Evolutionary conservation across 2,113 vertebrate genomes (phyloP), one percentile per base, ranked within the genome.

Genomic region (Phoxinus phoxinus): DNA sequence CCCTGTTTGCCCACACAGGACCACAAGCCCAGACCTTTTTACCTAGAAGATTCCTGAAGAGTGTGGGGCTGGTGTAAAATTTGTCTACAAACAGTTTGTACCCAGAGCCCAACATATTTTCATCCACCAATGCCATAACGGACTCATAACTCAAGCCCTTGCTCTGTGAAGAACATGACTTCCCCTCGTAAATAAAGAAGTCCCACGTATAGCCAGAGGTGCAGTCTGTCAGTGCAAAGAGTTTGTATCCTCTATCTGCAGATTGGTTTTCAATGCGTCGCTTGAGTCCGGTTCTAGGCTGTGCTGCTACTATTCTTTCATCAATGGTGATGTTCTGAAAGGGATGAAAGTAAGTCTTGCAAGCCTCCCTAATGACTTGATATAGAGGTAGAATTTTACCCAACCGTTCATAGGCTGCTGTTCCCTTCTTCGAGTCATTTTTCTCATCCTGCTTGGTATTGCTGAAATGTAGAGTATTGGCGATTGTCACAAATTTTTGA

Each of bases 141-240:
- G 81, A 30, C 19, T 84, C 81, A 59, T 69, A 86, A 37, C 61
- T 61, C 11, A 88, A 46, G 6, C 85, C 81, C 19, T 30, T 23
- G 1, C 76, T 85, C 5, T 82, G 63, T 15, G 58, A 32, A 4
- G 41, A 11, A 3, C 35, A 11, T 0, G 15, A 61, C 56, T 81
- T 86, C 17, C 87, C 85, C 44, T 77, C 48, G 30, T 86, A 77
- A 44, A 88, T 30, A 9, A 44, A 41, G 59, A 86, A 86, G 69
- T 84, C 73, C 51, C 59, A 83, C 0, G 77, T 76, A 83, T 88
- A 88, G 27, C 85, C 85, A 4, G 25, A 84, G 44, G 17, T 59
- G 27, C 77, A 80, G 58, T 80, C 77, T 44, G 77, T 17, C 35
- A 80, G 77, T 3, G 58, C 77, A 25, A 80, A 80, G 21, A 80